Evolutionary conservation across 2,797 vertebrate genomes (phyloP), one percentile per base, ranked within the genome.

Genomic region (Avahi laniger): DNA sequence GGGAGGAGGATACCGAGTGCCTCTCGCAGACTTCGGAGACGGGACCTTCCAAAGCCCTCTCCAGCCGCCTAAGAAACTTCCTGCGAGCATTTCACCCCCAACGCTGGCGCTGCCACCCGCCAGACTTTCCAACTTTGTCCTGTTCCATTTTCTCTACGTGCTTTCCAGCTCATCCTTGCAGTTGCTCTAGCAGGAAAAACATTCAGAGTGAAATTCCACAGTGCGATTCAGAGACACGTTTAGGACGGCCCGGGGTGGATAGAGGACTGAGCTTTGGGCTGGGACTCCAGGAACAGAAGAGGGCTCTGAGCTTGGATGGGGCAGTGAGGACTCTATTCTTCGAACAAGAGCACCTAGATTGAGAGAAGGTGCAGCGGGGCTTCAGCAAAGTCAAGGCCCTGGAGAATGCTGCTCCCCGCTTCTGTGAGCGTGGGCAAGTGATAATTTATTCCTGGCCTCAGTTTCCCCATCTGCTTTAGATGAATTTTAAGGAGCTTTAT

Each of bases 321-420:
- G 8, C 24, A 4, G 61, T 11, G 54, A 78, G 41, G 48, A 20
- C 14, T 14, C 48, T 3, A 1, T 18, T 48, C 12, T 35, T 11
- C 7, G 2, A 10, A 28, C n/a, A 3, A 22, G 20, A 14, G 2
- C 22, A 0, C 28, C 7, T 0, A 38, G 46, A 10, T 35, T 1
- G 8, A 38, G 73, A 65, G 28, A 12, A 61, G 48, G 7, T 4
- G 12, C 30, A 20, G 7, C 4, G 24, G n/a, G 2, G 26, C 4
- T 41, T 20, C 43, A 8, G 67, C 17, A 5, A n/a, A 91, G 50
- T 20, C 2, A 1, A 72, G 26, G 38, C 17, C 26, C 41, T 20
- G 18, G 28, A 57, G 41, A 57, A 30, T 7, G 3, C 33, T 4
- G 26, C 1, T 41, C 59, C 13, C 17, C 4, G 14, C 7, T 15